These are phyloP conservation scores for Anguilla japonica DNA, from an alignment of 2,113 vertebrate genomes.

Conservation along the genomic window DNA sequence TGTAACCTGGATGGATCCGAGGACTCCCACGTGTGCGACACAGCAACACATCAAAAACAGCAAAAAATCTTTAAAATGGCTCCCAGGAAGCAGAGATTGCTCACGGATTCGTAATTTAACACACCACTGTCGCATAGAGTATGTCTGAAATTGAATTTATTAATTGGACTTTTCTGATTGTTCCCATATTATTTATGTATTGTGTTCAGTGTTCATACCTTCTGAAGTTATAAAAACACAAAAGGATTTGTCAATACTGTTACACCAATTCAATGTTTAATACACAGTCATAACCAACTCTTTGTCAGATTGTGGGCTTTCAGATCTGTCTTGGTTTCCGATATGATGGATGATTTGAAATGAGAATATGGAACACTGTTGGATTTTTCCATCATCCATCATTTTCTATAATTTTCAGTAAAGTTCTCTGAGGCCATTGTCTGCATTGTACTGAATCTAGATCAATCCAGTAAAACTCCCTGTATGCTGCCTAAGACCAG, in stretches of 20 bases:
- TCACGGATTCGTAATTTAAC: not conserved
- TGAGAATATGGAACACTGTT: not conserved
- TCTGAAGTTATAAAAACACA: not conserved
- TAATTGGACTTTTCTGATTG: not conserved
- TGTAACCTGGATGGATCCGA: conserved; percentile 40
- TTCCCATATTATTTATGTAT: not conserved
- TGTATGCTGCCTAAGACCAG: not conserved
- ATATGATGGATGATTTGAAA: not conserved
- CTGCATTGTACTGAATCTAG: not conserved
- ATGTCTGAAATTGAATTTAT: no score
- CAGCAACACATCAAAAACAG: not conserved
- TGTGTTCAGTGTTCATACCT: not conserved
- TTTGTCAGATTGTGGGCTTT: no score
- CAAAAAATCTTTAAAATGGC: not conserved
- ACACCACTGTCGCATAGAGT: not conserved
- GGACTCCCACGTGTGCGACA: not conserved
- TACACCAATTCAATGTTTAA: no score
- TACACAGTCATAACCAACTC: no score
- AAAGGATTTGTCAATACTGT: not conserved
- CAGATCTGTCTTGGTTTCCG: not conserved
- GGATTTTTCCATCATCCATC: not conserved
- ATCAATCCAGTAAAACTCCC: not conserved
- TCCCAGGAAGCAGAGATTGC: not conserved
- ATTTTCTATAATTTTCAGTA: not conserved
- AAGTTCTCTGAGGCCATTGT: not conserved